Evolutionary conservation across 2,113 vertebrate genomes (phyloP), one percentile per base, ranked within the genome.

Genomic region (Hydropotes inermis): DNA sequence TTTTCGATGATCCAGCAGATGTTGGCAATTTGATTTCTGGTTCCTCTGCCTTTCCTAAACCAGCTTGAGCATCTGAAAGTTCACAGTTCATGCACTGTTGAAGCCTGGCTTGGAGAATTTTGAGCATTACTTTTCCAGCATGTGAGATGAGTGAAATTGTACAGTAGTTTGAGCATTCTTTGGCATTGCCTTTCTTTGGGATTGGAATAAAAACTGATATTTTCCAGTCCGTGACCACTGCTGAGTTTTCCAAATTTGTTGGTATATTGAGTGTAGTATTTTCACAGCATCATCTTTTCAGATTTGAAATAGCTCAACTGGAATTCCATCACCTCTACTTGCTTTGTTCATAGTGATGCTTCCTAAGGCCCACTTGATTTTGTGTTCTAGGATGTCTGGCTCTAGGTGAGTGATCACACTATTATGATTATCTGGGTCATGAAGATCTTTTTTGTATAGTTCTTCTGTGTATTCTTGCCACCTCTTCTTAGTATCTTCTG

Each of bases 1-100:
- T 67, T 67, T 67, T 67, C 4, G 0, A 67, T 67, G 4, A 67
- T n/a, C 16, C 7, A 67, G 1, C 0, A 0, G 15, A 67, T 67
- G 33, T 67, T 67, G 16, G 61, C 61, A 67, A 67, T 17, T n/a
- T 67, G 33, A 17, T n/a, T 16, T 64, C 30, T n/a, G 30, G 30
- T 64, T 64, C 61, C 30, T n/a, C 30, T 64, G 7, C 30, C 61
- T 64, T 64, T 64, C 33, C 61, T n/a, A 64, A 64, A n/a, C 15
- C 61, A 64, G 15, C 61, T 9, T 64, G 61, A 64, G 17, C 61
- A 64, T 64, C 61, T 8, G 61, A 16, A n/a, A 64, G 30, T 33
- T 64, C 30, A 64, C 0, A 0, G 61, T 17, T 64, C 61, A n/a
- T 1, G 1, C 33, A 64, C 4, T 64, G 30, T 33, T n/a, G 15